Percentiles rank a stretch among this genome's conserved stretches.
These are phyloP conservation scores for Syncerus caffer DNA, from an alignment of 2,797 vertebrate genomes.

Conservation along the genomic window DNA sequence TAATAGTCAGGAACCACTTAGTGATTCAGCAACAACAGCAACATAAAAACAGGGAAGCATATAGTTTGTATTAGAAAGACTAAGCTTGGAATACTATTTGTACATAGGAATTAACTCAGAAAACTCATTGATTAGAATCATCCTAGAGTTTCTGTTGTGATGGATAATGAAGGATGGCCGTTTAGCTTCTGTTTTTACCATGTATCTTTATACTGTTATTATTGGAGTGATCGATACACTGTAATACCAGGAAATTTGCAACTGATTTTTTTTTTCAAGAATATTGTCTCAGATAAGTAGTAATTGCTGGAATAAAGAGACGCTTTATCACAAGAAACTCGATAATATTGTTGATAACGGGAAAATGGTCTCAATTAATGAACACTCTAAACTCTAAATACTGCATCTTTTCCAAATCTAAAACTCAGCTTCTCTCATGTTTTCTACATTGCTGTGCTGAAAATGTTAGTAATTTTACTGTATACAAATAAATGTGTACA, in stretches of 20 bases:
- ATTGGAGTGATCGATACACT: neutral
- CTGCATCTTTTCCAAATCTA: neutral
- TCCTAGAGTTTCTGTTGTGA: neutral
- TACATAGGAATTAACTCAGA: neutral
- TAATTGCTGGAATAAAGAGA: slow-evolving; percentile 32
- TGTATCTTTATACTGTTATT: neutral
- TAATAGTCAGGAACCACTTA: neutral
- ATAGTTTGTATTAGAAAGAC: neutral
- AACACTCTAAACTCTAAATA: neutral
- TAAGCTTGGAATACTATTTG: neutral
- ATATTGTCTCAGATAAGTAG: neutral
- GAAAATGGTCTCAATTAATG: neutral
- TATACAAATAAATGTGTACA: neutral
- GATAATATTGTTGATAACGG: neutral
- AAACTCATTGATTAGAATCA: neutral
- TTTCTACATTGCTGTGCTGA: neutral
- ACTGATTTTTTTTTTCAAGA: neutral
- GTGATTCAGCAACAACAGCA: neutral
- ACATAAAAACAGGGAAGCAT: neutral
- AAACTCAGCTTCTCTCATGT: neutral
- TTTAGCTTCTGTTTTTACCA: neutral
- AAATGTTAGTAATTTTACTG: neutral
- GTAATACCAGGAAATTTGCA: neutral
- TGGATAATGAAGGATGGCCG: neutral
- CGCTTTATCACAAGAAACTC: neutral